These are phyloP conservation scores for Bugula neritina DNA, from an alignment of 2,888 invertebrate species.

Conservation along the genomic window DNA sequence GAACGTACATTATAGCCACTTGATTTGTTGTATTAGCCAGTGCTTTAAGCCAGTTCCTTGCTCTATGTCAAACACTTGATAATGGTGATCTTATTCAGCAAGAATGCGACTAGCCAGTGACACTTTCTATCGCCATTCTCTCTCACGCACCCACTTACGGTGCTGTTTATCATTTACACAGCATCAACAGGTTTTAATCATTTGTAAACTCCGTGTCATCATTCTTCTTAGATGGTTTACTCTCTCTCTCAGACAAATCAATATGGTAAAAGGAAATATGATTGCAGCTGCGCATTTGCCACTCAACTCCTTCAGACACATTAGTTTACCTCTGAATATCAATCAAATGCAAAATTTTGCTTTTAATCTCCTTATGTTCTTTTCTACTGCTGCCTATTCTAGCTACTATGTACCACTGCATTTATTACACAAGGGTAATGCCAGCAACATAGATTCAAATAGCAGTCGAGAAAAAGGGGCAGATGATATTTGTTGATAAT, in stretches of 20 bases:
- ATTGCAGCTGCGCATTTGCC: not conserved
- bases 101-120: not conserved
- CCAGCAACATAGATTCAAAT: too few species aligned
- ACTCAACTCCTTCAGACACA: not conserved
- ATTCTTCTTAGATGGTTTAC: not conserved
- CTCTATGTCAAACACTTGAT: conserved; percentile 18
- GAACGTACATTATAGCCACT: conserved; percentile 11
- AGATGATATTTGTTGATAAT: too few species aligned
- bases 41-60: not conserved
- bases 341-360: not conserved
- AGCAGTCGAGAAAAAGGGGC: too few species aligned
- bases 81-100: conserved; percentile 23
- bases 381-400: too few species aligned
- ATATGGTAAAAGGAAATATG: not conserved
- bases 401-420: too few species aligned
- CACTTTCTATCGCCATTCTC: not conserved
- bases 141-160: conserved; percentile 25
- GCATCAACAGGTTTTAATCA: not conserved
- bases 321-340: not conserved
- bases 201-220: not conserved
- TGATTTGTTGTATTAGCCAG: conserved; percentile 23
- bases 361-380: too few species aligned
- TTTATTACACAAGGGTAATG: too few species aligned
- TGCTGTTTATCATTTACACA: not conserved
- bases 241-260: not conserved